Evolutionary conservation across 2,888 invertebrate species (phyloP), one percentile per base, ranked within the genome.

Genomic region (Gryllus longicercus): DNA sequence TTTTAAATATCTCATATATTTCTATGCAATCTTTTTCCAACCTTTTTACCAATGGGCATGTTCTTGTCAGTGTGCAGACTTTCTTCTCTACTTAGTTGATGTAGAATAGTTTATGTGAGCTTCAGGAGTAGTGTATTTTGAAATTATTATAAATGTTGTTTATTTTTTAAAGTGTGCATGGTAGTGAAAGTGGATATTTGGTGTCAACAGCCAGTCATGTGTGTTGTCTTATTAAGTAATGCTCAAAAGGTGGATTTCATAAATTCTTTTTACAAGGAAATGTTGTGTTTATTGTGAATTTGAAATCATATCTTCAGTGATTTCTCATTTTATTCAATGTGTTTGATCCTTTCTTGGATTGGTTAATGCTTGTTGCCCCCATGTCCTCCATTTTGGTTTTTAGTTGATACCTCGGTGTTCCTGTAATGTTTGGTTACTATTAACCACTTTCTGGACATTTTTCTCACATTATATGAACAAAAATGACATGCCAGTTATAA

Each of bases 341-440:
- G 74, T 74, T 79, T 79, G 74, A 21, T n/a, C 75, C 78, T 74
- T 50, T 79, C 38, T 75, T 23, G 50, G 18, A 74, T 79, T 79
- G 78, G 78, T 79, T 79, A 21, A 79, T 79, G 78, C 78, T 79
- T 49, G 21, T 79, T 79, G 50, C 50, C 50, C 50, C 49, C 50
- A 50, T 21, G 50, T 77, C 50, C 50, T 77, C 50, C 77, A 76
- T 23, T 79, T 79, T 79, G 76, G 79, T 79, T 81, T 81, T 76
- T 80, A 81, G 80, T 81, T 81, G 79, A 76, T 80, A 79, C 80
- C 80, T 80, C 81, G 81, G 79, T 80, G 76, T 80, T 79, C 75
- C 78, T 63, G 63, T 63, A 63, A 76, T 50, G 25, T 77, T 77
- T 77, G 77, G 77, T 77, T 77, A 77, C 77, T 50, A 77, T 77